These are phyloP conservation scores for Taeniopygia guttata DNA, from an alignment of 2,797 vertebrate species.

Conservation along the genomic window DNA sequence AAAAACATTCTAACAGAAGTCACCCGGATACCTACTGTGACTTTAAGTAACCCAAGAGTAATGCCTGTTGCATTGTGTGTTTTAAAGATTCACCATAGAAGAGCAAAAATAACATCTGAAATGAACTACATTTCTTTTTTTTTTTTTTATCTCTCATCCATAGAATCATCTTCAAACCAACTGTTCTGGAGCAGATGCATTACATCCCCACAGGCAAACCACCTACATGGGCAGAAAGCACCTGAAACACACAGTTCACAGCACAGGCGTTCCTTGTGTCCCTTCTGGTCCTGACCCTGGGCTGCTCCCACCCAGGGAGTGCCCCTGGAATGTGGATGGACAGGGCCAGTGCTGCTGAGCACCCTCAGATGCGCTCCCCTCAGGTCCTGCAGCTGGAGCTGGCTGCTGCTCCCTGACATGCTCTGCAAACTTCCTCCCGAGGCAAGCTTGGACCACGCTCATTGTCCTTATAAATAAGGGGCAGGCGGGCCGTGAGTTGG, in stretches of 20 bases:
- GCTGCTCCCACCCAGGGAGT: neutral
- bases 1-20: neutral
- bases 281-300: no score
- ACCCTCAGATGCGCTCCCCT: neutral
- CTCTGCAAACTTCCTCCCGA: neutral
- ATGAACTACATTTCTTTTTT: neutral
- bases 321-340: rapidly evolving
- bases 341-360: rapidly evolving
- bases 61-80: neutral
- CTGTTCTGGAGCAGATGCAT: neutral
- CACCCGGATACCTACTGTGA: neutral
- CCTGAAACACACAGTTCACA: rapidly evolving
- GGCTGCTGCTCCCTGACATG: neutral
- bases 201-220: neutral
- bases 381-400: rapidly evolving
- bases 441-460: neutral
- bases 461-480: rapidly evolving
- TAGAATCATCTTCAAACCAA: neutral
- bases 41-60: neutral
- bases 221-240: neutral
- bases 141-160: neutral
- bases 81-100: neutral
- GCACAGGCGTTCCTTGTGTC: neutral
- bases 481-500: neutral
- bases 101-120: neutral